These are phyloP conservation scores for Bufotes viridis DNA, from an alignment of 2,797 vertebrate genomes.

Conservation along the genomic window DNA sequence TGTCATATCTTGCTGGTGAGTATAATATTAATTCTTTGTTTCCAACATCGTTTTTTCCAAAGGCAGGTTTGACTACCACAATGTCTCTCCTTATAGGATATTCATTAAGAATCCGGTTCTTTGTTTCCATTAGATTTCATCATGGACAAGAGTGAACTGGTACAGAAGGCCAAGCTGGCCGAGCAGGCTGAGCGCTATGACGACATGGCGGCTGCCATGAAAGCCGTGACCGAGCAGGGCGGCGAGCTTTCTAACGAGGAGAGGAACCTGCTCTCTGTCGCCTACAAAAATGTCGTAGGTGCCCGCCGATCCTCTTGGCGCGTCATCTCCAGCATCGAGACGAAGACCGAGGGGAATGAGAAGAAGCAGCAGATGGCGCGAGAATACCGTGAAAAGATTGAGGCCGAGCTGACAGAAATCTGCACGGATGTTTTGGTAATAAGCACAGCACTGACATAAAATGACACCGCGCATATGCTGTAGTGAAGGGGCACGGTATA, in stretches of 20 bases:
- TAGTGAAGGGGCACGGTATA: too few relatives aligned
- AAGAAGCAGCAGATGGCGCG: slow-evolving; percentile 97
- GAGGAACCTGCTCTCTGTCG: slow-evolving; percentile 96
- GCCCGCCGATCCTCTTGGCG: slow-evolving; percentile 98
- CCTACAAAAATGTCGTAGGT: slow-evolving; percentile 98
- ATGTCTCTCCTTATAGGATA: neutral
- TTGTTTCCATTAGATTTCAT: slow-evolving; percentile 69
- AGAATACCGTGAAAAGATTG: slow-evolving; percentile 95
- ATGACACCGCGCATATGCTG: too few relatives aligned
- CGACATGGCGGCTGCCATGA: slow-evolving; percentile 97
- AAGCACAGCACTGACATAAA: neutral
- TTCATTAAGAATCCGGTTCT: neutral
- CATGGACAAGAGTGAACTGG: slow-evolving; percentile 97
- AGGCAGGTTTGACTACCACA: neutral
- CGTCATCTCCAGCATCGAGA: slow-evolving; percentile 97
- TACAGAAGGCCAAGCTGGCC: slow-evolving; percentile 98
- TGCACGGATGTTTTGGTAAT: slow-evolving; percentile 96
- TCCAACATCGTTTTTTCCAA: too few relatives aligned
- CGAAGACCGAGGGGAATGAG: slow-evolving; percentile 94
- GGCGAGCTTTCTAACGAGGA: slow-evolving; percentile 94
- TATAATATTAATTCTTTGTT: too few relatives aligned
- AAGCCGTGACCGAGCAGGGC: slow-evolving; percentile 92
- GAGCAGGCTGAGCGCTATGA: slow-evolving; percentile 98
- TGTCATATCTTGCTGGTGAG: too few relatives aligned
- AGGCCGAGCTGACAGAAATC: slow-evolving; percentile 93